Evolutionary conservation across 1,140 invertebrate genomes (phyloP), one percentile per base, ranked within the genome.

Genomic region (Oreohelix idahoensis): DNA sequence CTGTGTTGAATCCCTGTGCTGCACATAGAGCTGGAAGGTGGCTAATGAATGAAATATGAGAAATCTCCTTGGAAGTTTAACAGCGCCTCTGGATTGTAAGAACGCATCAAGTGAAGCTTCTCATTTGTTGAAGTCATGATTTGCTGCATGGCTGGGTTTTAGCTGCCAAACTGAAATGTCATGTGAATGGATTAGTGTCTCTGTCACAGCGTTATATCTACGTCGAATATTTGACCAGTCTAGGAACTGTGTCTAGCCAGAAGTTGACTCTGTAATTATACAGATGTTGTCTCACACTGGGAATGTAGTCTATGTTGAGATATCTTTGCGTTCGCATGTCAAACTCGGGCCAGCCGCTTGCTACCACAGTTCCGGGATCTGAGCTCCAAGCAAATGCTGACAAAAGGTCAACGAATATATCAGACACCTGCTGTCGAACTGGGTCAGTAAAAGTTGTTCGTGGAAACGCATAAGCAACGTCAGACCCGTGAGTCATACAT

Each of bases 231-330:
- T n/a, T n/a, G n/a, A 45, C 5, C 15, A 45, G 15, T 45, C 15
- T 45, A 32, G 69, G 45, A 0, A 74, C 70, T 23, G 36, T 26
- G 11, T 69, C 4, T 11, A 79, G 38, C 78, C 78, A 79, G 29
- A 79, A 79, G 0, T 66, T 11, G 29, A 32, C 26, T 39, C 78
- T 79, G 78, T 79, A 79, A 11, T 79, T 17, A 32, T 69, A 79
- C 5, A 36, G 58, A 42, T 32, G 36, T 8, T 32, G 53, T n/a
- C 78, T 13, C 5, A 66, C 39, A 20, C n/a, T 32, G 1, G 78
- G 78, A 36, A 15, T 70, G 13, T 11, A 10, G 26, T 42, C 53
- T 11, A 79, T 23, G 11, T 42, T 35, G 10, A 79, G 78, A 32
- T 69, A 79, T 0, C 29, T 29, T 32, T 58, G 32, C 4, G 32